Evolutionary conservation across 92 coral and sea anemone species (phyloP), one percentile per base, ranked within the genome.

Genomic region (Umimayanthus kanabou): DNA sequence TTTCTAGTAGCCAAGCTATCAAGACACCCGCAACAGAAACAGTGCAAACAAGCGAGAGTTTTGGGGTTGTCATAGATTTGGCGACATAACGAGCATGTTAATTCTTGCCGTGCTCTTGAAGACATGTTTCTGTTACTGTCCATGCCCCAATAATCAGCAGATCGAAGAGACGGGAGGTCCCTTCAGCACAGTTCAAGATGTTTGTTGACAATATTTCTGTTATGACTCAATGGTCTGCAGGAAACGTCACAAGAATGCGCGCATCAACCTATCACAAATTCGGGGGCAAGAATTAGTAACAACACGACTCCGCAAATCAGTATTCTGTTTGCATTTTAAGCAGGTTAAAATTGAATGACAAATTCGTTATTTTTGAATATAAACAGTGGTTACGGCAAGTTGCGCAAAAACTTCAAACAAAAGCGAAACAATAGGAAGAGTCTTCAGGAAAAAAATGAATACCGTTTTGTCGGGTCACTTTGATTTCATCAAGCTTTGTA

Each of bases 101-200:
- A 72, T 69, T 83, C 87, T 11, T 25, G 42, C 16, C 49, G 76
- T 47, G 49, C 69, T 43, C 39, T 70, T 45, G 87, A 18, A 58
- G 87, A 83, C 87, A 83, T 83, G 43, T 83, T 83, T 83, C 87
- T 28, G 43, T 83, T 83, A 28, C 87, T 70, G 87, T 83, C 87
- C 87, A 83, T 83, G 30, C 29, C 78, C 76, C 66, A 47, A 5
- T 71, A 18, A 4, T 29, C 5, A 0, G 42, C 65, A 25, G 33
- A 55, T 71, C 49, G 85, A 81, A 81, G 37, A 69, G 85, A 81
- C 85, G 73, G 85, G 85, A 81, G 76, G 85, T 66, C 76, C 75
- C 85, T 78, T 83, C 87, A 42, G 86, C 65, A 5, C 49, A 67
- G 76, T 23, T 72, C 74, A 83, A 45, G 58, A 58, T 67, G 15